Evolutionary conservation across 2,888 invertebrate genomes (phyloP).

Genomic region (Luperina nickerlii): DNA sequence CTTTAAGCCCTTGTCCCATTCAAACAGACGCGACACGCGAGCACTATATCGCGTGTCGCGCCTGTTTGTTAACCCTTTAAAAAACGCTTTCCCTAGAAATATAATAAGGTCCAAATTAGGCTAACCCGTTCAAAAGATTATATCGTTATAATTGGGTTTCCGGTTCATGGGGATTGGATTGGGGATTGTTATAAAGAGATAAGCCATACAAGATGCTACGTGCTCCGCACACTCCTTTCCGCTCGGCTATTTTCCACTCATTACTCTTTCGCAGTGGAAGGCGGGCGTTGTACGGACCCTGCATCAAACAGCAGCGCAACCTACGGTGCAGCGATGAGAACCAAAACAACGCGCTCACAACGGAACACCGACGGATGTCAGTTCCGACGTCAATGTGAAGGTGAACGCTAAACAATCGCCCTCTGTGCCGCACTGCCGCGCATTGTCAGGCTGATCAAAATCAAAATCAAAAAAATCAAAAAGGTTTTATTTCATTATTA

Average conservation of each 20-base stretch:
- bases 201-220: not conserved
- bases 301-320: not conserved
- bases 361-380: slow-evolving; percentile 29
- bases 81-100: not conserved
- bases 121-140: not conserved
- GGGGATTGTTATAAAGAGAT: not conserved
- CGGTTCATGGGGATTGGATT: not conserved
- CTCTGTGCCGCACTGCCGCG: not conserved
- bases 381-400: slow-evolving; percentile 23
- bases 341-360: slow-evolving; percentile 16
- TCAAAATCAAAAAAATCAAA: too few relatives aligned
- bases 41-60: too few relatives aligned
- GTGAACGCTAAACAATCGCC: slow-evolving; percentile 19
- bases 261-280: too few relatives aligned
- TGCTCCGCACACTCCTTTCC: not conserved
- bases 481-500: too few relatives aligned
- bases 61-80: too few relatives aligned
- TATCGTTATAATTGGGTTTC: not conserved
- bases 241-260: too few relatives aligned
- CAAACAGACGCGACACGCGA: too few relatives aligned
- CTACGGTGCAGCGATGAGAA: not conserved
- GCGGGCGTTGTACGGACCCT: not conserved
- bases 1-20: too few relatives aligned
- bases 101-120: not conserved
- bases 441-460: slow-evolving; percentile 3